A percentile compares a stretch with the other conserved stretches of the same genome.
These are phyloP conservation scores for Drosophila pseudoobscura DNA, from an alignment of 1,140 invertebrate species.

Conservation along the genomic window DNA sequence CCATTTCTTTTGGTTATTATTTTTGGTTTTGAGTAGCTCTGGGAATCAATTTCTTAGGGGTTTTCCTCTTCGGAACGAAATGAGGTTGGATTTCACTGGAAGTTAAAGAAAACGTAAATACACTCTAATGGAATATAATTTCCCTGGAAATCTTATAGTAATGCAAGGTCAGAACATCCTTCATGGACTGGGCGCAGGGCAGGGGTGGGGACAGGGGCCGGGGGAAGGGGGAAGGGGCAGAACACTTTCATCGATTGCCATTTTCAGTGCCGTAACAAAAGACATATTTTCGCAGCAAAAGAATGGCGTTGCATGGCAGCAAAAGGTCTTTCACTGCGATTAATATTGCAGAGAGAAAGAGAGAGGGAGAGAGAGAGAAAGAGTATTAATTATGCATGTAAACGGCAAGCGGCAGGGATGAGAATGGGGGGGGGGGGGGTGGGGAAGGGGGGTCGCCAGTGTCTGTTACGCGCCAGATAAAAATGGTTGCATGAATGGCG, in stretches of 20 bases:
- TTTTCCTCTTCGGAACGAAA: constrained; percentile 8
- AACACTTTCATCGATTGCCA: constrained; percentile 49
- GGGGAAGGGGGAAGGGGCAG: no score
- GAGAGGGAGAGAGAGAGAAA: not conserved
- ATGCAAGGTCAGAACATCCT: not conserved
- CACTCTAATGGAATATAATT: no score
- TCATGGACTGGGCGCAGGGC: not conserved
- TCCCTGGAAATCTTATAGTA: not conserved
- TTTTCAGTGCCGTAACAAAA: constrained; percentile 46
- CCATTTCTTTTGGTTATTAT: not conserved
- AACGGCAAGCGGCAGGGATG: not conserved
- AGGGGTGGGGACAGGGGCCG: not conserved
- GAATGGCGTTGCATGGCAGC: constrained; percentile 29
- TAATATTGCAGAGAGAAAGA: constrained; percentile 26
- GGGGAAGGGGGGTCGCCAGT: constrained; percentile 6
- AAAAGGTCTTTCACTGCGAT: constrained; percentile 2
- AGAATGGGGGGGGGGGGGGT: not conserved
- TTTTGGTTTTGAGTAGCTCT: constrained; percentile 3
- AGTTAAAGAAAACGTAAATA: no score
- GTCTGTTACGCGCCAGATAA: constrained; percentile 35
- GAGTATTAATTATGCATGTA: constrained; percentile 67
- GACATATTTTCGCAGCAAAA: constrained; percentile 55
- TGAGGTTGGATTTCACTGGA: not conserved
- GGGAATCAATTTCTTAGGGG: constrained; percentile 7
- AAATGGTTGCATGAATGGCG: constrained; percentile 28